These are phyloP conservation scores for Gobiocypris rarus DNA, from an alignment of 2,113 vertebrate genomes.

Conservation along the genomic window DNA sequence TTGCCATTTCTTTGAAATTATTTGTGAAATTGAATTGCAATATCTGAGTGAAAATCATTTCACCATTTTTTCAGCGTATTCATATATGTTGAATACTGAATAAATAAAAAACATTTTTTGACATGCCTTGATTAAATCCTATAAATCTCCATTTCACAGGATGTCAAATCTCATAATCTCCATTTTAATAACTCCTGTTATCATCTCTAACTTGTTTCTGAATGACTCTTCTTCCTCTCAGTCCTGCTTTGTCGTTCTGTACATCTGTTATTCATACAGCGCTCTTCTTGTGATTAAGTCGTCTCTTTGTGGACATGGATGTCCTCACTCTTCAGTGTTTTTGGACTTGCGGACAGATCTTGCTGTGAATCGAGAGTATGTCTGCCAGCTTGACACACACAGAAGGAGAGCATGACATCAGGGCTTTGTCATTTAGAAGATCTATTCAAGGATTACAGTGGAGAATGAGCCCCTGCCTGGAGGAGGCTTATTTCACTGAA, in stretches of 20 bases:
- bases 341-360: slow-evolving; percentile 33
- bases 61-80: no score
- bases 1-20: neutral
- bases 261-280: slow-evolving; percentile 25
- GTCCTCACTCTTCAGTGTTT: slow-evolving; percentile 38
- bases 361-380: slow-evolving; percentile 26
- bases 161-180: slow-evolving; percentile 22
- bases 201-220: slow-evolving; percentile 6
- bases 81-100: no score
- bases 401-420: slow-evolving; percentile 60
- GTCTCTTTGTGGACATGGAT: slow-evolving; percentile 38
- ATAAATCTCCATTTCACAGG: slow-evolving; percentile 2
- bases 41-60: neutral
- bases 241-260: neutral
- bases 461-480: slow-evolving; percentile 36
- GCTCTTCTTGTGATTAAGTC: slow-evolving; percentile 1
- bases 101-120: neutral
- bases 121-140: neutral
- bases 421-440: slow-evolving; percentile 54
- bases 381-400: slow-evolving; percentile 49
- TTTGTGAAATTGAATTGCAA: neutral
- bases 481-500: slow-evolving; percentile 48
- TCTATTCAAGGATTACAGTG: slow-evolving; percentile 58
- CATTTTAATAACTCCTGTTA: neutral
- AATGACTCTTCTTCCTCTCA: neutral